phyloP scores from a whole-genome alignment of 1,140 invertebrate species.

The Paramacrobiotus metropolitanus region DNA sequence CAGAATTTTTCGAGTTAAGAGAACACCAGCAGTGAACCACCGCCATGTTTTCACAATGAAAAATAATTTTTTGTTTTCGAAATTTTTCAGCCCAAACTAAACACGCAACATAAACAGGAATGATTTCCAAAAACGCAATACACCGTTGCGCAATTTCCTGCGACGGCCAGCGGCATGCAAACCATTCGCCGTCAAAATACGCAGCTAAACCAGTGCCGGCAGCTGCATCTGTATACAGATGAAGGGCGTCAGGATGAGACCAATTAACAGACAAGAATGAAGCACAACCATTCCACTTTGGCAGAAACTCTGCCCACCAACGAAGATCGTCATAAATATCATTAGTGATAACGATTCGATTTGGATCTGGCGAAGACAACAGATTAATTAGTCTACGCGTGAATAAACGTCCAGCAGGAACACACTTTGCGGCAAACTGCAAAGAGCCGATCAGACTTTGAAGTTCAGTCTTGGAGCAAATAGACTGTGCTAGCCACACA shows the following conservation, averaged over 20 bases:
- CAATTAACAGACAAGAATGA: background rate
- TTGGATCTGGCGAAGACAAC: background rate
- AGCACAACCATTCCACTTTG: background rate
- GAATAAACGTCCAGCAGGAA: background rate
- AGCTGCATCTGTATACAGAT: background rate
- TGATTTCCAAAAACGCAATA: background rate
- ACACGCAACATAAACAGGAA: background rate
- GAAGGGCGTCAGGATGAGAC: background rate
- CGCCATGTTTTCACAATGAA: background rate
- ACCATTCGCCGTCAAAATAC: background rate
- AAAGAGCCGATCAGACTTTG: conserved; percentile 2
- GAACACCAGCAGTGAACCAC: background rate
- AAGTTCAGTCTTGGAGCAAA: background rate
- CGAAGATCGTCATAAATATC: background rate
- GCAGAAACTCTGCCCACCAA: background rate
- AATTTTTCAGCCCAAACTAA: background rate
- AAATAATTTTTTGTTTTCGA: background rate
- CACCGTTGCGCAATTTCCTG: too few species aligned
- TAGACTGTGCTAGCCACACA: background rate
- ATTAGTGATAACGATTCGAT: background rate
- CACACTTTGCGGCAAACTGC: background rate
- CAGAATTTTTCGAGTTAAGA: background rate
- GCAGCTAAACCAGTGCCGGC: background rate
- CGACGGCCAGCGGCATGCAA: background rate
- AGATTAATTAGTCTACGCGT: background rate